These are phyloP conservation scores for Leucophenga maculata DNA, from an alignment of 2,888 invertebrate genomes.

Conservation along the genomic window DNA sequence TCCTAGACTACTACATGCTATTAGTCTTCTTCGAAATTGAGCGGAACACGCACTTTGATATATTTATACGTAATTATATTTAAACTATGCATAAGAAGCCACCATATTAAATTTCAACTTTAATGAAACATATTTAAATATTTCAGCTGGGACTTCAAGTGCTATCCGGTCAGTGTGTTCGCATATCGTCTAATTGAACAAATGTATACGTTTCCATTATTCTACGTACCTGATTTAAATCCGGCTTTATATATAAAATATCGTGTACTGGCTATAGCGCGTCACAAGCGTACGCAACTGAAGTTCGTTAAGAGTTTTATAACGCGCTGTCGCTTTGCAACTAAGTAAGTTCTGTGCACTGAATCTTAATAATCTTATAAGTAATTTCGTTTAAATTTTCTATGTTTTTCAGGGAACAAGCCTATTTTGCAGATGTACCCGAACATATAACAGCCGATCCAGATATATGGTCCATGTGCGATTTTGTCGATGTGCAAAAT, in stretches of 20 bases:
- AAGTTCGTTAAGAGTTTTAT: conserved; percentile 82
- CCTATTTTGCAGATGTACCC: conserved; percentile 75
- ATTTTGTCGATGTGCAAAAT: conserved; percentile 78
- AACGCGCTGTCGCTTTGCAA: conserved; percentile 79
- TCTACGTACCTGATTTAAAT: conserved; percentile 82
- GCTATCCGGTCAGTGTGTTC: conserved; percentile 87
- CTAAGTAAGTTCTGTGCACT: conserved; percentile 72
- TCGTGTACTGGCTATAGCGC: conserved; percentile 76
- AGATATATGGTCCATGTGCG: conserved; percentile 82
- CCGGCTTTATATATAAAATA: conserved; percentile 78
- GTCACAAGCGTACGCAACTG: conserved; percentile 78
- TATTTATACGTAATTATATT: no score
- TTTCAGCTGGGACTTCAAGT: conserved; percentile 74
- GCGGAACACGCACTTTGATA: no score
- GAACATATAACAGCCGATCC: conserved; percentile 77
- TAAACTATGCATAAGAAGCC: no score
- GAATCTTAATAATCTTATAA: neutral
- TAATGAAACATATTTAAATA: no score
- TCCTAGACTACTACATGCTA: no score
- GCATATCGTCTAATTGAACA: conserved; percentile 83
- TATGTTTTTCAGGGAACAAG: conserved; percentile 70
- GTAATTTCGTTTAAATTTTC: conserved; percentile 13
- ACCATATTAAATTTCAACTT: no score
- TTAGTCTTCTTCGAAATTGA: no score
- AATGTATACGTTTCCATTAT: conserved; percentile 84